Evolutionary conservation across 2,888 invertebrate species (phyloP).

Genomic region (Xestia sexstrigata): DNA sequence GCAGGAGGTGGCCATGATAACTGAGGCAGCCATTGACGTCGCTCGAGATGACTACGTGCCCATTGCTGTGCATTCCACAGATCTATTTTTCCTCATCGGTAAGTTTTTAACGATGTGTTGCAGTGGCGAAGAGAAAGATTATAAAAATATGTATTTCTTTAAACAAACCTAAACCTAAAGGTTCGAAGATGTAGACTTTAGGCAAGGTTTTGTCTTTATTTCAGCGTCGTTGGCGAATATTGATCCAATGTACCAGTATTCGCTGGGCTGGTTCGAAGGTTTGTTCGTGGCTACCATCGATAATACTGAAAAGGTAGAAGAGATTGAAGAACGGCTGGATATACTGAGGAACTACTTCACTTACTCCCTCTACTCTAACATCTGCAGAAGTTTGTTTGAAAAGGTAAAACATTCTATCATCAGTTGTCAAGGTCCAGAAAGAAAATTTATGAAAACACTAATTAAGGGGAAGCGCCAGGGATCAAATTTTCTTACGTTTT

Average conservation of each 20-base stretch:
- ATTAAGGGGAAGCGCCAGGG: background rate
- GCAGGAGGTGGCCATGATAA: conserved; percentile 96
- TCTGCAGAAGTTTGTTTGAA: conserved; percentile 98
- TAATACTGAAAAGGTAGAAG: conserved; percentile 96
- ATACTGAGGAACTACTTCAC: conserved; percentile 96
- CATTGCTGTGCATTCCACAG: conserved; percentile 97
- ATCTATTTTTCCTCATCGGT: conserved; percentile 97
- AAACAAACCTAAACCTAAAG: background rate
- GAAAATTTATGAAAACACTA: background rate
- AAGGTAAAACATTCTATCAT: conserved; percentile 89
- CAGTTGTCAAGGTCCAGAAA: background rate
- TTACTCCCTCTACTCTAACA: conserved; percentile 96
- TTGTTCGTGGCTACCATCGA: conserved; percentile 96
- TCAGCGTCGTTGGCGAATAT: conserved; percentile 96
- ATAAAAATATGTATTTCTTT: conserved; percentile 1
- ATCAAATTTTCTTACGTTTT: background rate
- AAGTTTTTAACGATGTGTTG: conserved; percentile 56
- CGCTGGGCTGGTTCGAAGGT: conserved; percentile 97
- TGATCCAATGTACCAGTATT: conserved; percentile 99
- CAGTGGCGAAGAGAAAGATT: background rate
- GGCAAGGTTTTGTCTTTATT: background rate
- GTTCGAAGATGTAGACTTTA: background rate
- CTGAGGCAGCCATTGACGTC: conserved; percentile 97
- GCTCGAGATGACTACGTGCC: conserved; percentile 97
- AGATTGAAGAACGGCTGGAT: conserved; percentile 93